Base-by-base conservation (phyloP, 1,140 invertebrate species). In the Conopomorpha cramerella region DNA sequence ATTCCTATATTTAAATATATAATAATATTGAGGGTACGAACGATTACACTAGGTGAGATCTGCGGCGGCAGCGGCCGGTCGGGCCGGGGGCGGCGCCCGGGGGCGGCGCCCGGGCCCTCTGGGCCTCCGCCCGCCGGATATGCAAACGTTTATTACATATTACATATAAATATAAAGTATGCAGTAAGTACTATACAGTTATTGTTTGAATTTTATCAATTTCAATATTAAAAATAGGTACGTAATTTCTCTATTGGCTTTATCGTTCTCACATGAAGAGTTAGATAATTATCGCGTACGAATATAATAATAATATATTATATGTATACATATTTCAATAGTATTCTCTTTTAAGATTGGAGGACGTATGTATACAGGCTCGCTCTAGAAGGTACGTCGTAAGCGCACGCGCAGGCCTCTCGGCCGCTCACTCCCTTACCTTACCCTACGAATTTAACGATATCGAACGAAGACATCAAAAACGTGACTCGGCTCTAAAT, bases 181-280 rank as follows among this genome's bases (percentile, higher is more conserved):
- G 19, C 28, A 35, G 19, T 27, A 35, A 25, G 67, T 60, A 59
- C 63, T 68, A 68, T 58, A 57, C 54, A 49, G 51, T 62, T 52
- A 62, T 54, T 58, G 63, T 74, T 72, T 70, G 55, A 67, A 66
- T 66, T 54, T 60, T 14, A 59, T 61, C 51, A 49, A 51, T 66
- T 58, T 67, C 56, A 68, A 67, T 76, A 76, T 71, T 76, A 76
- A 76, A 74, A 76, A 72, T 74, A n/a, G n/a, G n/a, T n/a, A 74
- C 67, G 58, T 70, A 70, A 70, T 74, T 72, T 74, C 65, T 74
- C 67, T 74, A 66, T 70, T 72, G 66, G 66, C 70, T 52, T 51
- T 62, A 7, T 71, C 58, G 53, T 60, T 60, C 62, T 55, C 55
- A 71, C 65, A 58, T 72, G 70, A 74, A 71, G 72, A 72, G 67